Base-by-base conservation (phyloP, 1,140 invertebrate genomes). In the Papilio aristodemus region DNA sequence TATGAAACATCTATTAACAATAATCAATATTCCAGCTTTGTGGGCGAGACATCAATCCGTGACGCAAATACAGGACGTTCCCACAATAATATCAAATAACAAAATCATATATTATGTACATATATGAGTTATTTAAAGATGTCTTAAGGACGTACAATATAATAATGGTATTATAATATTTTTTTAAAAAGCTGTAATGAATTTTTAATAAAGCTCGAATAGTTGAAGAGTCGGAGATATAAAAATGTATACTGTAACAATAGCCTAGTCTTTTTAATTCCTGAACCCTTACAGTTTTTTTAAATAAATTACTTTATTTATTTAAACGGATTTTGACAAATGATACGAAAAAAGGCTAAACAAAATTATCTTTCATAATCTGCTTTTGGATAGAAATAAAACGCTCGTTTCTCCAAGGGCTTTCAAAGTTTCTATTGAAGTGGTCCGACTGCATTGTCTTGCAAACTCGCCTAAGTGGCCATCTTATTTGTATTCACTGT, bases 391-490 rank as follows among this genome's bases (percentile, higher is more conserved):
- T 60, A 10, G 9, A 60, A 36, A 37, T 37, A 38, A 60, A 60
- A 17, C 32, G n/a, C 0, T 60, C 19, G 32, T 14, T 59, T 60
- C n/a, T 4, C 4, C 5, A 60, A 36, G 32, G 25, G 32, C 36
- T 8, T 17, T 14, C 32, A 60, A 60, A n/a, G n/a, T 60, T 60
- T 37, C 6, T 14, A 59, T 59, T 60, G 58, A 38, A 60, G 14
- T 60, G 32, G 25, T 19, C 9, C 14, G 32, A 60, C 27, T 60
- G 32, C 58, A 60, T 60, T 60, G 27, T 60, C 58, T 37, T 19
- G 27, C 32, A 36, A 60, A 60, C 32, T 60, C 32, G 32, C 14
- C 58, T 60, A 60, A 60, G 58, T 60, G 14, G 58, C 58, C 8
- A 8, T 19, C 58, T 37, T 36, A 60, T 60, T 38, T 60, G 14